phyloP scores from a whole-genome alignment of 2,888 invertebrate genomes.

The Entomobrya proxima region DNA sequence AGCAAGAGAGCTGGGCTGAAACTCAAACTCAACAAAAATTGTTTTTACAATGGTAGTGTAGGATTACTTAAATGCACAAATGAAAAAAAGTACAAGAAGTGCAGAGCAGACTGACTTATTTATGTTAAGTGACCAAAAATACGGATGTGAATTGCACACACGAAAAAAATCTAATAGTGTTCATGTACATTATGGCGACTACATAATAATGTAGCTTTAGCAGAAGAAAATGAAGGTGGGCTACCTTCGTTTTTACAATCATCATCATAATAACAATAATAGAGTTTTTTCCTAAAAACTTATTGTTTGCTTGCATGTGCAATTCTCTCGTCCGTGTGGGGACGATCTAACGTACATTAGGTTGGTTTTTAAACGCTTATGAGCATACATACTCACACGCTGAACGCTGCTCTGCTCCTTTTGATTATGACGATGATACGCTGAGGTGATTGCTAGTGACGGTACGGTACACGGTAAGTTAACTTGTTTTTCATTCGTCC shows the following conservation, averaged over 20 bases:
- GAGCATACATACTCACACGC: background rate
- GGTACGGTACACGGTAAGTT: slow-evolving; percentile 47
- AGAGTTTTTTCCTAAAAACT: background rate
- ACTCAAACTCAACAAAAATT: background rate
- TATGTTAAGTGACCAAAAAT: slow-evolving; percentile 30
- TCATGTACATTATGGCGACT: background rate
- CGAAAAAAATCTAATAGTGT: slow-evolving; percentile 1
- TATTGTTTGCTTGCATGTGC: slow-evolving; percentile 45
- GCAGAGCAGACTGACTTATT: slow-evolving; percentile 10
- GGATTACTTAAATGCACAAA: background rate
- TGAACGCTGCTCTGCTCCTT: slow-evolving; percentile 11
- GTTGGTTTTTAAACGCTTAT: slow-evolving; percentile 12
- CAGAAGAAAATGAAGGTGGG: slow-evolving; percentile 3
- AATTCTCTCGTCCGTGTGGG: slow-evolving; percentile 17
- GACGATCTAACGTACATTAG: background rate
- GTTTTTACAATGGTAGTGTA: slow-evolving; percentile 9
- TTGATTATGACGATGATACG: slow-evolving; percentile 24
- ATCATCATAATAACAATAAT: slow-evolving; percentile 26
- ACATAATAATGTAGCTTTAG: background rate
- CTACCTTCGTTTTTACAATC: slow-evolving; percentile 43
- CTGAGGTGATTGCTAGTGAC: slow-evolving; percentile 32
- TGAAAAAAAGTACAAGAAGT: slow-evolving; percentile 7
- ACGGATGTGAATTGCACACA: slow-evolving; percentile 48
- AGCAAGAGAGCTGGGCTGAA: slow-evolving; percentile 8
- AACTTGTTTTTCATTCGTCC: slow-evolving; percentile 51